Conservation (phyloP, 2,888 invertebrate genomes). For the Caprella mutica region DNA sequence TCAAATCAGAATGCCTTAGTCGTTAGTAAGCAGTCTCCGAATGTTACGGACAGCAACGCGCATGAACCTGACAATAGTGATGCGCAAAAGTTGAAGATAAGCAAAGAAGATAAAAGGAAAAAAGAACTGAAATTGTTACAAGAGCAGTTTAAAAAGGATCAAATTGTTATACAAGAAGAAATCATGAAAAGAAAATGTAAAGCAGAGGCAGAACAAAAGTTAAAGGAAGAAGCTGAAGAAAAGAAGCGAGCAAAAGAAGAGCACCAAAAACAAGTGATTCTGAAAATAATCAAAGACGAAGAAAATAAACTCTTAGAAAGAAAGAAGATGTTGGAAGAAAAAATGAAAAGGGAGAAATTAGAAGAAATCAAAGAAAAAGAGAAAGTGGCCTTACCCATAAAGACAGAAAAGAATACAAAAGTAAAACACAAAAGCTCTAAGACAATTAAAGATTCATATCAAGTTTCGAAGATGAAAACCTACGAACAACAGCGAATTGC, state of each 20-base stretch:
- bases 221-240: constrained; percentile 3
- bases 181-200: constrained; percentile 14
- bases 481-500: constrained; percentile 9
- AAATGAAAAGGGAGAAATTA: background rate
- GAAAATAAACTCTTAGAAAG: constrained; percentile 1
- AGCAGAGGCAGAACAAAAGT: background rate
- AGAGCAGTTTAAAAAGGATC: constrained; percentile 27
- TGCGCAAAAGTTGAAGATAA: background rate
- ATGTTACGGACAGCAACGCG: too few species aligned
- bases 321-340: background rate
- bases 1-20: too few species aligned
- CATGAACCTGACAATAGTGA: background rate
- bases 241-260: background rate
- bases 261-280: background rate
- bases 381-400: background rate
- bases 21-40: too few species aligned
- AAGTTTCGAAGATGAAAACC: background rate
- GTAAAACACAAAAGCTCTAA: background rate
- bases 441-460: background rate
- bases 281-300: background rate
- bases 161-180: constrained; percentile 24
- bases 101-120: constrained; percentile 5
- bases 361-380: constrained; percentile 5
- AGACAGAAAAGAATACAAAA: background rate
- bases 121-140: constrained; percentile 18